Evolutionary conservation across 2,888 invertebrate genomes (phyloP).

Genomic region (Drosophila subsilvestris): DNA sequence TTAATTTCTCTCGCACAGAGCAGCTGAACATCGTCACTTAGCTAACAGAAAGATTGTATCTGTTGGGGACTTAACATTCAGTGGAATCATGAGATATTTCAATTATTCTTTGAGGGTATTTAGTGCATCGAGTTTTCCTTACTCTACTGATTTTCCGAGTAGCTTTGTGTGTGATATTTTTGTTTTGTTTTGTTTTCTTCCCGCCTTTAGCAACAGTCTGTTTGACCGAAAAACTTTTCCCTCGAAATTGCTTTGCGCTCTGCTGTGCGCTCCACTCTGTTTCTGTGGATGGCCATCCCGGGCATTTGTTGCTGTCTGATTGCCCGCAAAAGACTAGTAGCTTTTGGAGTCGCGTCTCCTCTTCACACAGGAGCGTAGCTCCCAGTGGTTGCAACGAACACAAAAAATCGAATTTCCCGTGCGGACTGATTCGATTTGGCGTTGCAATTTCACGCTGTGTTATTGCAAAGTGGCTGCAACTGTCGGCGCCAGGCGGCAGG

Average conservation of each 20-base stretch:
- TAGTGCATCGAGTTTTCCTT: not conserved
- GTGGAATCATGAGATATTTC: not conserved
- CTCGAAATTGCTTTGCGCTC: conserved; percentile 59
- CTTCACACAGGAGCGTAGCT: conserved; percentile 20
- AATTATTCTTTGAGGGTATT: not conserved
- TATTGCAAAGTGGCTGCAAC: conserved; percentile 81
- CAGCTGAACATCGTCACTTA: not conserved
- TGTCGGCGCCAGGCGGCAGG: conserved; percentile 52
- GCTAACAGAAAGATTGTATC: not conserved
- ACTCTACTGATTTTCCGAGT: not conserved
- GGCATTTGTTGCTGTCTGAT: conserved; percentile 78
- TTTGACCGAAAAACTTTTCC: conserved; percentile 51
- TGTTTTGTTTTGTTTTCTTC: conserved; percentile 25
- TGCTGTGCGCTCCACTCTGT: not conserved
- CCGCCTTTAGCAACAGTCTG: conserved; percentile 43
- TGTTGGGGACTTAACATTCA: not conserved
- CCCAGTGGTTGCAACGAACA: conserved; percentile 23
- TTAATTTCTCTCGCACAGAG: not conserved
- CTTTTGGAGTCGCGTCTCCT: conserved; percentile 30
- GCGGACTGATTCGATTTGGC: conserved; percentile 83
- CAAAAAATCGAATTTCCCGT: conserved; percentile 83
- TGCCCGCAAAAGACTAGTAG: conserved; percentile 73
- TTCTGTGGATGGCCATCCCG: conserved; percentile 8
- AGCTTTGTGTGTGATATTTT: conserved; percentile 1
- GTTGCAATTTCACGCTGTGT: conserved; percentile 84